Conservation (phyloP, 2,113 vertebrate genomes). For the Amia ocellicauda region DNA sequence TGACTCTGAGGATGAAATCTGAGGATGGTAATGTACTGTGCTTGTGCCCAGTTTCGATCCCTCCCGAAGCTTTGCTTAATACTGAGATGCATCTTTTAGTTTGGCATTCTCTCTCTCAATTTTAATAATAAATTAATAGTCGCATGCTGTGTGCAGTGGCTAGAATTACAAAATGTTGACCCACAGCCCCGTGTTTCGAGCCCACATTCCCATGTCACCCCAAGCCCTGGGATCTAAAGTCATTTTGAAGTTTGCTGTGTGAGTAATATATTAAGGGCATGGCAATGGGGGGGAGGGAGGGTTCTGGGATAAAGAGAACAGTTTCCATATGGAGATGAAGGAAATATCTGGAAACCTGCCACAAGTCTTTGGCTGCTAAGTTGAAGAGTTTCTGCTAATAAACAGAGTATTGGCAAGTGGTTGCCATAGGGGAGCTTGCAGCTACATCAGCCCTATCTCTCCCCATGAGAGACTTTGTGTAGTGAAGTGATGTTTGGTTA, state of each 20-base stretch:
- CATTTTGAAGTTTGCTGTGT: constrained; percentile 59
- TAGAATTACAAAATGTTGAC: constrained; percentile 24
- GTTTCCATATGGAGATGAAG: constrained; percentile 61
- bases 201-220: constrained; percentile 41
- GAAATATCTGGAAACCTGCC: constrained; percentile 60
- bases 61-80: not conserved
- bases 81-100: constrained; percentile 20
- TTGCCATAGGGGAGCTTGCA: constrained; percentile 35
- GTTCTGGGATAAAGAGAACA: constrained; percentile 47
- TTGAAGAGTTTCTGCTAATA: constrained; percentile 49
- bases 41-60: not conserved
- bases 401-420: constrained; percentile 35
- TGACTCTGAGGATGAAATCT: not conserved
- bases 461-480: constrained; percentile 43
- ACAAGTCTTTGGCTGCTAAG: constrained; percentile 55
- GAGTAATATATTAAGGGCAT: constrained; percentile 56
- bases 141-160: constrained; percentile 42
- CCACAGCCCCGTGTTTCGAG: constrained; percentile 25
- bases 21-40: not conserved
- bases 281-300: constrained; percentile 33
- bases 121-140: constrained; percentile 39
- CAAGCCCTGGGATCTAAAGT: constrained; percentile 51
- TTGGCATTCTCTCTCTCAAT: constrained; percentile 34
- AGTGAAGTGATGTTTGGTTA: constrained; percentile 34
- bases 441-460: constrained; percentile 40